These are phyloP conservation scores for Melanchra persicariae DNA, from an alignment of 2,888 invertebrate genomes.

Conservation along the genomic window DNA sequence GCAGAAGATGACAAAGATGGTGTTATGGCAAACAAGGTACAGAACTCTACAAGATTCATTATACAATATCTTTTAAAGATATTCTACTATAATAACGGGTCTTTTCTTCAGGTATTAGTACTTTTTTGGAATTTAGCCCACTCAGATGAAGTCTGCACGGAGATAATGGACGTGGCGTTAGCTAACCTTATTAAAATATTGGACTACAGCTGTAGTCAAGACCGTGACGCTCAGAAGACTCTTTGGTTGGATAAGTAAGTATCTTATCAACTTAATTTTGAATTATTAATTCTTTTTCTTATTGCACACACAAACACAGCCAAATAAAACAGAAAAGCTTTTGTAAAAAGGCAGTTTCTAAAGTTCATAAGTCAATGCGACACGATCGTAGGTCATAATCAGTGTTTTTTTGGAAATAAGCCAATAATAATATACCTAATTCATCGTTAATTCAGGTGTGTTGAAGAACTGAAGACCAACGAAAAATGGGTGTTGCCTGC, in stretches of 20 bases:
- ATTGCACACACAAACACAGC: too few relatives aligned
- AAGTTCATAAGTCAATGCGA: neutral
- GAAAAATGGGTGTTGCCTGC: conserved; percentile 98
- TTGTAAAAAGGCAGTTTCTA: too few relatives aligned
- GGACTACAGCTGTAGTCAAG: conserved; percentile 99
- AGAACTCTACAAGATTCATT: neutral
- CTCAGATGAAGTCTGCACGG: conserved; percentile 98
- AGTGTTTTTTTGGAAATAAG: neutral
- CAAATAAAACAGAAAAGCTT: too few relatives aligned
- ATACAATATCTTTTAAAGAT: neutral
- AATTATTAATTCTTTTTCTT: too few relatives aligned
- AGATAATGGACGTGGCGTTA: conserved; percentile 99
- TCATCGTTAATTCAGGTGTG: conserved; percentile 90
- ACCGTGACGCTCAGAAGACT: conserved; percentile 98
- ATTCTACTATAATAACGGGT: neutral
- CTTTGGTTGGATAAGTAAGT: conserved; percentile 96
- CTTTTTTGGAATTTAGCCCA: conserved; percentile 99
- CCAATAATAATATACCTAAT: neutral
- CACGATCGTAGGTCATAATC: neutral
- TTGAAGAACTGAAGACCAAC: conserved; percentile 97
- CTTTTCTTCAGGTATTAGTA: conserved; percentile 93
- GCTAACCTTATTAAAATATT: conserved; percentile 98
- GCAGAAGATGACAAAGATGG: conserved; percentile 99
- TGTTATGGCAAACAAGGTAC: conserved; percentile 99
- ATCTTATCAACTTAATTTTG: neutral